Conservation (phyloP, 2,888 invertebrate species). For the Aspidiotus rigidus region DNA sequence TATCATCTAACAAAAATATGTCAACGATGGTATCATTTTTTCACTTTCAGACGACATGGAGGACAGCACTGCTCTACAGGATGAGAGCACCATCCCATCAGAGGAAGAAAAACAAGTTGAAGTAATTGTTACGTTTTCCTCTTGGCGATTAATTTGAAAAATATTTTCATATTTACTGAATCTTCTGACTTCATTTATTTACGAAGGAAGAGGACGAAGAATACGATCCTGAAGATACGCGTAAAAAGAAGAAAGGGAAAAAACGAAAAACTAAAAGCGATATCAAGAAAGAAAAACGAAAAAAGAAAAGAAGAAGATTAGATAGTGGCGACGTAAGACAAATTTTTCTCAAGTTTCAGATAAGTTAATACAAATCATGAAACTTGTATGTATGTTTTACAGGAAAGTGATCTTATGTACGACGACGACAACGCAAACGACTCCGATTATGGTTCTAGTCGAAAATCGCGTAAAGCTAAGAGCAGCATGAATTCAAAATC, state of each 20-base stretch:
- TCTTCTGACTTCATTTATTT: too few relatives aligned
- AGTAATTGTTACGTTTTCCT: slow-evolving; percentile 39
- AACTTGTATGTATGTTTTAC: background rate
- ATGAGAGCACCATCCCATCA: slow-evolving; percentile 43
- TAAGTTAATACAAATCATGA: background rate
- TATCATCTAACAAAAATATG: too few relatives aligned
- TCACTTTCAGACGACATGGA: slow-evolving; percentile 29
- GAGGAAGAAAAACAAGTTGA: slow-evolving; percentile 58
- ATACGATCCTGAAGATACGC: slow-evolving; percentile 71
- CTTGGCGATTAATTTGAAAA: too few relatives aligned
- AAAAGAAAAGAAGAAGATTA: slow-evolving; percentile 89
- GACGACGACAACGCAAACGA: slow-evolving; percentile 55
- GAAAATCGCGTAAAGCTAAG: slow-evolving; percentile 56
- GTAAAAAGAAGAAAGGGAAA: slow-evolving; percentile 83
- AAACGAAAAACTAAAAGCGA: slow-evolving; percentile 85
- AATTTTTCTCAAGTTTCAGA: background rate
- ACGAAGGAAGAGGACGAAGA: slow-evolving; percentile 72
- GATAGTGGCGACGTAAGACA: slow-evolving; percentile 71
- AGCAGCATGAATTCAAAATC: slow-evolving; percentile 41
- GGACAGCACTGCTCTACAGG: background rate
- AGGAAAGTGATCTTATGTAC: slow-evolving; percentile 67
- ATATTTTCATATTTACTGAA: too few relatives aligned
- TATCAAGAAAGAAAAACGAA: slow-evolving; percentile 84
- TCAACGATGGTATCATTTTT: too few relatives aligned
- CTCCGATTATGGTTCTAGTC: slow-evolving; percentile 62